These are phyloP conservation scores for Phania funesta DNA, from an alignment of 2,888 invertebrate species.

Conservation along the genomic window DNA sequence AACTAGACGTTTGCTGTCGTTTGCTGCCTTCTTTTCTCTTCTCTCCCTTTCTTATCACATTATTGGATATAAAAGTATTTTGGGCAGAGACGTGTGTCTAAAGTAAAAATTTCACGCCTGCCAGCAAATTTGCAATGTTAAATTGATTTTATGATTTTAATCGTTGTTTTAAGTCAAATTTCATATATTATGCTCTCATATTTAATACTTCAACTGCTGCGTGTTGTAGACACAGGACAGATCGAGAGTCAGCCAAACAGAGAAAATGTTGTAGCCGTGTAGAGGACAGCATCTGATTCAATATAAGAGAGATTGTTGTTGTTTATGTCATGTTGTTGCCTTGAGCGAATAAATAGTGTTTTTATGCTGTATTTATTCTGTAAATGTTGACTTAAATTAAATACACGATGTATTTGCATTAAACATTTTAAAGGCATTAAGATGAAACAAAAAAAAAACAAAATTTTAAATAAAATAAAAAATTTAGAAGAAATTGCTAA, in stretches of 20 bases:
- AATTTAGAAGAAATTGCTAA: no score
- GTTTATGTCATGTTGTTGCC: conserved; percentile 21
- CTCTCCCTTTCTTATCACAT: conserved; percentile 18
- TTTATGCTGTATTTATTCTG: conserved; percentile 64
- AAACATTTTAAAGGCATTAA: conserved; percentile 66
- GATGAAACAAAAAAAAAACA: no score
- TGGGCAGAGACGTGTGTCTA: conserved; percentile 48
- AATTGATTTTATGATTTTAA: conserved; percentile 72
- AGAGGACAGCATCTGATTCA: not conserved
- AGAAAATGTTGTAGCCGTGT: not conserved
- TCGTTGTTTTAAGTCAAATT: conserved; percentile 70
- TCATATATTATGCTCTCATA: conserved; percentile 48
- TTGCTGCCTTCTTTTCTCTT: not conserved
- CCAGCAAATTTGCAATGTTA: conserved; percentile 75
- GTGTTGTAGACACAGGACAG: no score
- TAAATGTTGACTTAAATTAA: conserved; percentile 72
- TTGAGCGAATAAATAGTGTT: conserved; percentile 16
- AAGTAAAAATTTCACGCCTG: conserved; percentile 75
- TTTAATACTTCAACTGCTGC: conserved; percentile 26
- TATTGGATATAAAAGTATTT: conserved; percentile 54
- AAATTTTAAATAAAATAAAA: no score
- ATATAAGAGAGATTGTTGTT: not conserved
- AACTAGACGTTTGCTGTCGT: not conserved
- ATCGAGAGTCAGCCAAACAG: conserved; percentile 11
- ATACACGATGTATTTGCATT: conserved; percentile 69